phyloP scores from a whole-genome alignment of 2,888 invertebrate genomes.

The Chouioia cunea region DNA sequence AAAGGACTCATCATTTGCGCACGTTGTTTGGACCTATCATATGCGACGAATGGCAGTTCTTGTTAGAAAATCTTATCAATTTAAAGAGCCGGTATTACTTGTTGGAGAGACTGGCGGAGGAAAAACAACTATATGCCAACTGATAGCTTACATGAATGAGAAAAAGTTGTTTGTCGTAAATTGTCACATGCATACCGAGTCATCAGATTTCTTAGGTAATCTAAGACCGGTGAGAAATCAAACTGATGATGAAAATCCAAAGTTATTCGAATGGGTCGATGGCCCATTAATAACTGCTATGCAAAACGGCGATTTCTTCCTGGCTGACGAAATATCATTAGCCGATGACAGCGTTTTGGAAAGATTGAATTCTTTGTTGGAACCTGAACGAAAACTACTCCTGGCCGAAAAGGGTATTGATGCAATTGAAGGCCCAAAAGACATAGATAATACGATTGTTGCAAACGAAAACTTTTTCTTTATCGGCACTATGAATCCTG shows the following conservation, averaged over 20 bases:
- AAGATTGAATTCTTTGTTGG: conserved; percentile 93
- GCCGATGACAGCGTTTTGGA: conserved; percentile 99
- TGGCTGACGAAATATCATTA: conserved; percentile 98
- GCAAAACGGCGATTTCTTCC: conserved; percentile 87
- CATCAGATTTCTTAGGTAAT: conserved; percentile 97
- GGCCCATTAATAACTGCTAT: conserved; percentile 95
- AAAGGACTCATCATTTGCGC: conserved; percentile 74
- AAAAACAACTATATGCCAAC: conserved; percentile 95
- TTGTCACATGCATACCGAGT: conserved; percentile 99
- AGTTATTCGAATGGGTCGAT: conserved; percentile 97
- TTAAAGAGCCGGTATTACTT: conserved; percentile 93
- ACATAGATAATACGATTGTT: conserved; percentile 72
- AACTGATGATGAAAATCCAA: conserved; percentile 68
- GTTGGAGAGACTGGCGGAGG: conserved; percentile 99
- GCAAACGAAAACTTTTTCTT: conserved; percentile 85
- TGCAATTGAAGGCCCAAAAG: conserved; percentile 62
- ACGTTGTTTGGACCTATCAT: conserved; percentile 95
- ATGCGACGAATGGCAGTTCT: conserved; percentile 86
- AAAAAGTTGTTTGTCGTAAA: conserved; percentile 86
- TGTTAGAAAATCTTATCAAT: conserved; percentile 87
- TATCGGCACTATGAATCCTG: conserved; percentile 98
- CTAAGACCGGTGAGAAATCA: conserved; percentile 87
- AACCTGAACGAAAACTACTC: conserved; percentile 91
- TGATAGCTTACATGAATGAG: conserved; percentile 79
- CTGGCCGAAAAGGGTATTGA: conserved; percentile 90